Percentiles rank a stretch among this genome's conserved stretches.
phyloP scores from a whole-genome alignment of 2,888 invertebrate species.

The Junonia oenone region DNA sequence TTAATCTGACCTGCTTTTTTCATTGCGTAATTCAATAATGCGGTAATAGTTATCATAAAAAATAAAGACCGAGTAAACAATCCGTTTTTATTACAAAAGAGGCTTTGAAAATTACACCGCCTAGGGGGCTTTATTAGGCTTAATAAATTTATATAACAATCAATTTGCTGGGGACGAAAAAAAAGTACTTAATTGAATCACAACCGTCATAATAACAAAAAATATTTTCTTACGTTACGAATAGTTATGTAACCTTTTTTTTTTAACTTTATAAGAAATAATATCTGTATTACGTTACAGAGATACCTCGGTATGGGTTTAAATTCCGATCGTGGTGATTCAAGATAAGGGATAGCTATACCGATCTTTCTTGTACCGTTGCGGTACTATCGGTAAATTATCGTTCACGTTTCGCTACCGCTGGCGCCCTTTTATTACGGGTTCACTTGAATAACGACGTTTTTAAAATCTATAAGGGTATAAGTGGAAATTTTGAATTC shows the following conservation, averaged over 20 bases:
- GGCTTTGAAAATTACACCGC: neutral
- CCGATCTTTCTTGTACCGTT: conserved; percentile 71
- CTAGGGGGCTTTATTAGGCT: neutral
- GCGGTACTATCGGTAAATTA: conserved; percentile 66
- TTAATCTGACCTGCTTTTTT: too few relatives aligned
- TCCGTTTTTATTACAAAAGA: neutral
- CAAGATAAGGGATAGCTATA: conserved; percentile 69
- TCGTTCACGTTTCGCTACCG: conserved; percentile 76
- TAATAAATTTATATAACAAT: neutral
- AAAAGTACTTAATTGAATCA: neutral
- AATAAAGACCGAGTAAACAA: neutral
- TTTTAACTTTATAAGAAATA: conserved; percentile 1
- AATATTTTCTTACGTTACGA: neutral
- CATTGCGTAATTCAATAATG: too few relatives aligned
- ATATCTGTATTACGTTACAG: conserved; percentile 31
- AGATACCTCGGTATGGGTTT: conserved; percentile 36
- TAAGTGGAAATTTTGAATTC: too few relatives aligned
- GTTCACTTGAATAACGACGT: conserved; percentile 36
- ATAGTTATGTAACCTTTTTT: neutral
- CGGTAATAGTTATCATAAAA: too few relatives aligned
- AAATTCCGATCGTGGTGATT: conserved; percentile 70
- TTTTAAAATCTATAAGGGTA: too few relatives aligned
- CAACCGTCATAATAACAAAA: neutral
- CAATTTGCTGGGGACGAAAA: neutral
- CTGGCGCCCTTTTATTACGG: conserved; percentile 54